Base-by-base conservation (phyloP, 2,888 invertebrate species). In the Andrena chrysosceles region DNA sequence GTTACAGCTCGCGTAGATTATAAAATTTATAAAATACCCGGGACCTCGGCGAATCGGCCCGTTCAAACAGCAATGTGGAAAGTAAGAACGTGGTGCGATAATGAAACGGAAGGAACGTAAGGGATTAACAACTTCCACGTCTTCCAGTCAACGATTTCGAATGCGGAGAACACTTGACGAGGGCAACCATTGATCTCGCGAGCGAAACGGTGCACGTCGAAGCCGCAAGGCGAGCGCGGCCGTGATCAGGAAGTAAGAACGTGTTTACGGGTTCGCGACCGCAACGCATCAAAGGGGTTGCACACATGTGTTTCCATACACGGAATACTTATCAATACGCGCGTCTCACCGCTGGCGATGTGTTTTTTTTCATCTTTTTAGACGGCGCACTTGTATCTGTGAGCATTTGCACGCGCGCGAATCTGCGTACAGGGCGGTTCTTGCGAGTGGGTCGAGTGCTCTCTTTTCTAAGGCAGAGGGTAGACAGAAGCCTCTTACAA, bases 181-280 rank as follows among this genome's bases (percentile, higher is more conserved):
- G 56, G 79, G 68, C 62, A 72, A 73, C 64, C 73, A 70, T 69
- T 73, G 79, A 69, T 69, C 16, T 42, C 64, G 48, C 69, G 42
- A 78, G 66, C 52, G 62, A 74, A 79, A 67, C 59, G 69, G 78
- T 69, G 35, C 56, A 48, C 72, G 49, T 33, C 31, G 42, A 26
- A 20, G 76, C 77, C 77, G 59, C 67, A 26, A 72, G 60, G 67
- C 71, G 77, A 63, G 16, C 67, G 35, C 69, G 35, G 42, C 62
- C 54, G 60, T 56, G 64, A 82, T 74, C 79, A 79, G 79, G 79
- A 79, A 70, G 74, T 66, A 79, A 67, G 66, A 80, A 77, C 77
- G 67, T 77, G 80, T 71, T 79, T 82, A 73, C 56, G 48, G 33
- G 63, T 42, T 67, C 52, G 81, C 68, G 71, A 82, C 74, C 74